Base-by-base conservation (phyloP, 1,140 invertebrate species). In the Drosophila simulans region DNA sequence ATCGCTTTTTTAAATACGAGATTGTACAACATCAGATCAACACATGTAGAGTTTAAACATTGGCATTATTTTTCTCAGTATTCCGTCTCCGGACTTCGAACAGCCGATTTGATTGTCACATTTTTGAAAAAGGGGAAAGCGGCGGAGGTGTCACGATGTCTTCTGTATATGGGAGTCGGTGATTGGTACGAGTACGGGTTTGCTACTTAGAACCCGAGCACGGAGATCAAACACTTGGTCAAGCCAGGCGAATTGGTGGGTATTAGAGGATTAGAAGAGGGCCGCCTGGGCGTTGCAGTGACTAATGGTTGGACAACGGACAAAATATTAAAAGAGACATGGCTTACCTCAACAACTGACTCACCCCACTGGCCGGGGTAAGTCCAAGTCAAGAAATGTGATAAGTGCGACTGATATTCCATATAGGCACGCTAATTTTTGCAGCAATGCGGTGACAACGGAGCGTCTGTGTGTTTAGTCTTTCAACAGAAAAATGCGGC, bases 401-500 rank as follows among this genome's bases (percentile, higher is more conserved):
- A 76, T 76, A 76, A 66, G 35, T 64, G 13, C 40, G 56, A 48
- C 51, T 63, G 71, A 43, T 75, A 55, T 35, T 46, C 72, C 71
- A 54, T 76, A 53, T 66, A 53, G 70, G n/a, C 37, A 58, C 54
- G 72, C 60, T 76, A 76, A 76, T 76, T 63, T 75, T 77, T 77
- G 59, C 72, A 65, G 78, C 78, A 80, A 64, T 80, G 78, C 57
- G 71, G 64, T 51, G 78, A 76, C 64, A 64, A 68, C 53, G 69
- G 39, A 40, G 15, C 72, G 48, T 58, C 72, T 76, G 60, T 76
- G 60, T 76, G 72, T 76, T 76, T 76, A 72, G 72, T 76, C n/a
- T 76, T 76, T 76, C 72, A 66, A 15, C 60, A 76, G 71, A 76
- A 76, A 76, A 76, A 76, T 76, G 72, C 73, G 72, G 77, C 63